Base-by-base conservation (phyloP, 2,888 invertebrate species). In the Polyommatus iphigenia region DNA sequence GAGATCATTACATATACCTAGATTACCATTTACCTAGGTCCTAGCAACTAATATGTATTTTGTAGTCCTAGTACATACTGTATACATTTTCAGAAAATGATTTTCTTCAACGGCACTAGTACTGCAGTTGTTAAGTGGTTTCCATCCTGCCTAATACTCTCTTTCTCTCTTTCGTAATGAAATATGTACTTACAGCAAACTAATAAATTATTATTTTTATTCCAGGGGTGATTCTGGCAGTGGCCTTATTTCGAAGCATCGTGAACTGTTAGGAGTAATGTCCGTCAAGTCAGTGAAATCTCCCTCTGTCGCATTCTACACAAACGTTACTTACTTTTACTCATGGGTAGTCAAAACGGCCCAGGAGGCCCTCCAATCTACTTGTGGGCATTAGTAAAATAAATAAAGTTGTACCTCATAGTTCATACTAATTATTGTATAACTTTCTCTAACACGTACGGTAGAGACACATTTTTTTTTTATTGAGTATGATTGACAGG, bases 201-300 rank as follows among this genome's bases (percentile, higher is more conserved):
- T 18, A 72, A 71, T 59, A 10, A 71, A 62, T 72, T 62, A 62
- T 72, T 71, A 54, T 78, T 79, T 80, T 80, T 77, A 62, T 87
- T 86, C 7, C 85, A 90, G 90, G 18, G 88, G 89, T 10, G 89
- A 90, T 79, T 90, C 88, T 0, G 88, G 90, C 13, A 85, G 87
- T 79, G 88, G 85, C 10, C 79, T 90, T 0, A 78, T 89, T 8
- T 81, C 83, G 7, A 54, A 79, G 1, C 78, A 80, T 13, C 79
- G 81, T 32, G 81, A 82, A 57, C 83, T 85, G 77, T 82, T 90
- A n/a, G 88, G 90, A 3, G 0, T 90, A 5, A 85, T 89, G 2
- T 90, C 90, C 0, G 89, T 85, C 79, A 83, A 84, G 54, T 79
- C 80, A 0, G 46, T 72, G 3, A 10, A 32, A 2, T 79, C 80